A percentile compares a stretch with the other conserved stretches of the same genome.
phyloP scores from a whole-genome alignment of 1,140 invertebrate genomes.

The Brachionus calyciflorus region DNA sequence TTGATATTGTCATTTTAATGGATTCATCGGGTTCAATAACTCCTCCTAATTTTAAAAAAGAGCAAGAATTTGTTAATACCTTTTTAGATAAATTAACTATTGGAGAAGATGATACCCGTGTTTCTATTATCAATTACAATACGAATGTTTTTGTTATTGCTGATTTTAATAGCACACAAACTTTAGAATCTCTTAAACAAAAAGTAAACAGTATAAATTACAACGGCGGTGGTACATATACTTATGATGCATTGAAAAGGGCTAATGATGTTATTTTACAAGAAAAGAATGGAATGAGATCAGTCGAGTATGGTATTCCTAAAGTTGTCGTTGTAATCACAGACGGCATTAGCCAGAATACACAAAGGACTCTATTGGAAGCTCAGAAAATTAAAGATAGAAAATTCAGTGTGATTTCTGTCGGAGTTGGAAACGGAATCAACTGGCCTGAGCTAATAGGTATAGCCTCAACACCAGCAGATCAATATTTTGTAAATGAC shows the following conservation, averaged over 20 bases:
- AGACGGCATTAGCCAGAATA: constrained; percentile 2
- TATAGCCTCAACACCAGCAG: constrained; percentile 22
- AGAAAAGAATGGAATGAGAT: constrained; percentile 35
- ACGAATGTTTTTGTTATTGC: background rate
- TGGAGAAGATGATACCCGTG: constrained; percentile 26
- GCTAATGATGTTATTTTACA: constrained; percentile 10
- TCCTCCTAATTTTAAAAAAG: background rate
- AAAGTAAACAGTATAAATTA: background rate
- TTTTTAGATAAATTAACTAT: constrained; percentile 1
- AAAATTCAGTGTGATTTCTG: background rate
- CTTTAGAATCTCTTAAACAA: background rate
- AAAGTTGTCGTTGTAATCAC: constrained; percentile 19
- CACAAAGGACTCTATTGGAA: background rate
- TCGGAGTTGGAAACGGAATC: background rate
- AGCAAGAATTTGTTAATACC: background rate
- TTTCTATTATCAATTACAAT: constrained; percentile 17
- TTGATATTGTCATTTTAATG: constrained; percentile 16
- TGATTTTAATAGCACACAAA: background rate
- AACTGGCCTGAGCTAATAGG: background rate
- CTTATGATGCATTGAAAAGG: background rate
- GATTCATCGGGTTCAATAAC: constrained; percentile 5
- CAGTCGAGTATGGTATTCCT: background rate
- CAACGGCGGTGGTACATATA: constrained; percentile 18
- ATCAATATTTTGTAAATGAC: constrained; percentile 25
- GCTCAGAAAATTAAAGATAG: constrained; percentile 5